Evolutionary conservation across 1,140 invertebrate species (phyloP).

Genomic region (Helicorthomorpha holstii): DNA sequence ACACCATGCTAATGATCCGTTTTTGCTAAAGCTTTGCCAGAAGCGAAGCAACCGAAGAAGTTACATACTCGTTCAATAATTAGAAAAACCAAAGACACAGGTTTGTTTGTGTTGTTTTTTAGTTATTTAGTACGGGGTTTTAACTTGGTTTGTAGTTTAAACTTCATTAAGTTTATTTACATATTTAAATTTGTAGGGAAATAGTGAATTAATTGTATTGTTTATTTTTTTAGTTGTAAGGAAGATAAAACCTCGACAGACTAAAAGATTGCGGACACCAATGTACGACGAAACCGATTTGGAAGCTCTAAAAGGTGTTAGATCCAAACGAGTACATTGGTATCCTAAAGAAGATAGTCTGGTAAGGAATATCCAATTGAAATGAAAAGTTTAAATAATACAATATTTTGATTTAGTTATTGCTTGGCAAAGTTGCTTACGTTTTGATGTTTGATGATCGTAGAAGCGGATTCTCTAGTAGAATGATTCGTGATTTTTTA

Average conservation of each 20-base stretch:
- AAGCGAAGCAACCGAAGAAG: background rate
- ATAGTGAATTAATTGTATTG: too few relatives aligned
- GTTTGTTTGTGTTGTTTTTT: too few relatives aligned
- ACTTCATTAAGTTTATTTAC: too few relatives aligned
- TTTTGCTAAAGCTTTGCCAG: background rate
- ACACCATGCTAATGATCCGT: too few relatives aligned
- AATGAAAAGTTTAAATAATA: background rate
- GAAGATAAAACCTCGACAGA: slow-evolving; percentile 7
- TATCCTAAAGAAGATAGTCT: slow-evolving; percentile 14
- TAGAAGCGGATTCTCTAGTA: too few relatives aligned
- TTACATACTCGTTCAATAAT: too few relatives aligned
- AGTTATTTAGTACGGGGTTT: too few relatives aligned
- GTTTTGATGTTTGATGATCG: slow-evolving; percentile 40
- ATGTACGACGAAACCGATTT: slow-evolving; percentile 48
- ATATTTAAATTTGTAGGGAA: too few relatives aligned
- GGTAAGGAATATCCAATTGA: background rate
- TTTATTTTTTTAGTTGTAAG: too few relatives aligned
- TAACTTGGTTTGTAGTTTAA: too few relatives aligned
- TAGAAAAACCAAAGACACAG: too few relatives aligned
- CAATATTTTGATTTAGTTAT: slow-evolving; percentile 22
- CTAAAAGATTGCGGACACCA: slow-evolving; percentile 16
- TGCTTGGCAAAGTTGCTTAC: slow-evolving; percentile 47
- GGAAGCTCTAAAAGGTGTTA: slow-evolving; percentile 43
- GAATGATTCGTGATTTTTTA: slow-evolving; percentile 41
- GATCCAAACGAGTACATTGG: slow-evolving; percentile 33